A percentile compares a stretch with the other conserved stretches of the same genome.
These are phyloP conservation scores for Marmota flaviventris DNA, from an alignment of 2,113 vertebrate species.

Conservation along the genomic window DNA sequence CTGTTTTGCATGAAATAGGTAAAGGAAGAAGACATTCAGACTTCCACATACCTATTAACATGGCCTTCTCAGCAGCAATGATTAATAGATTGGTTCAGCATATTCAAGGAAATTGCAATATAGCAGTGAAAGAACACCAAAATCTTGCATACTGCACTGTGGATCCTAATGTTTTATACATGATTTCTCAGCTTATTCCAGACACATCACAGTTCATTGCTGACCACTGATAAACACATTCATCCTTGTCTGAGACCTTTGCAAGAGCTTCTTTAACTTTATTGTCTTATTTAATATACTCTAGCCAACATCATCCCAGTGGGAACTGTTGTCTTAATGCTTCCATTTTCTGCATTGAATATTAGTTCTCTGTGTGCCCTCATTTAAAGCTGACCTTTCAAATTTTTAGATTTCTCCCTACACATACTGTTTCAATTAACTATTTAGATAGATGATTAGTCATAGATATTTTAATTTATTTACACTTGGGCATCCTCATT, in stretches of 20 bases:
- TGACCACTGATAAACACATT: constrained; percentile 69
- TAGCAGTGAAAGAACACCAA: background rate
- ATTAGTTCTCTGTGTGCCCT: background rate
- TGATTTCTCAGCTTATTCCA: constrained; percentile 63
- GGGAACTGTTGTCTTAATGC: background rate
- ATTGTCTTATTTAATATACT: constrained; percentile 64
- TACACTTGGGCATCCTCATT: background rate
- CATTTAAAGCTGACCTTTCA: background rate
- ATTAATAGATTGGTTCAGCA: constrained; percentile 24
- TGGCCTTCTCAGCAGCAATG: constrained; percentile 9
- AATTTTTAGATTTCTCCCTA: constrained; percentile 12
- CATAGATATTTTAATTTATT: background rate
- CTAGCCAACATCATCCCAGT: background rate
- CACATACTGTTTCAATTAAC: background rate
- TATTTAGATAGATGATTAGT: background rate
- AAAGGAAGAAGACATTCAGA: constrained; percentile 24
- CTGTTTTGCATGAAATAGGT: background rate
- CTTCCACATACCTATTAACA: background rate
- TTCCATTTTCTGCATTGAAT: background rate
- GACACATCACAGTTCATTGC: constrained; percentile 53
- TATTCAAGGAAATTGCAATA: background rate
- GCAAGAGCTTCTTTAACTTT: background rate
- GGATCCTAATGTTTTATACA: constrained; percentile 73
- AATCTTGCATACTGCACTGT: background rate
- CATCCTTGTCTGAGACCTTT: constrained; percentile 57